Evolutionary conservation across 2,113 vertebrate genomes (phyloP).

Genomic region (Pedionomus torquatus): DNA sequence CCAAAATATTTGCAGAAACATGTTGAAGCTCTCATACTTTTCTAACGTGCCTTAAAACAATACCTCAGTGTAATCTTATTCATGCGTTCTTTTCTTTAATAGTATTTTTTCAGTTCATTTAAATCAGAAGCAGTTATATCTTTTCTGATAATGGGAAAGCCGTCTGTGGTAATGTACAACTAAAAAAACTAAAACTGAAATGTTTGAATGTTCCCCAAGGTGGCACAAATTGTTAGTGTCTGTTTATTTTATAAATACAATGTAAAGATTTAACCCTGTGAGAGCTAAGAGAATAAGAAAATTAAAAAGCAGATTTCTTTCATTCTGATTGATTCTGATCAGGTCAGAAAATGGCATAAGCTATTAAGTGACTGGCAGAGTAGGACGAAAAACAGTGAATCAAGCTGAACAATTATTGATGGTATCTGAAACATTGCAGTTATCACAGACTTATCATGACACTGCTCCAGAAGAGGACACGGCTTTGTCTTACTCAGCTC

Average conservation of each 20-base stretch:
- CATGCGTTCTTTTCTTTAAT: not conserved
- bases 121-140: not conserved
- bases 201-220: not conserved
- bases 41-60: not conserved
- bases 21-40: not conserved
- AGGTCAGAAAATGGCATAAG: not conserved
- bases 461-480: not conserved
- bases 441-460: not conserved
- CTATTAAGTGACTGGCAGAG: not conserved
- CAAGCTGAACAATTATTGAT: not conserved
- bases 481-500: not conserved
- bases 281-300: not conserved
- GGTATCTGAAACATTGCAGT: not conserved
- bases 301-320: not conserved
- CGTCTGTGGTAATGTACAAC: not conserved
- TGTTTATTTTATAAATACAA: not conserved
- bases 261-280: not conserved
- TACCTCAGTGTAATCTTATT: not conserved
- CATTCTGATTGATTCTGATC: not conserved
- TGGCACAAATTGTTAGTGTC: not conserved
- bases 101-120: not conserved
- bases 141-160: not conserved
- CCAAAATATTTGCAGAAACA: slow-evolving; percentile 49
- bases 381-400: not conserved
- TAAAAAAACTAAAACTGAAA: not conserved